Evolutionary conservation across 1,140 invertebrate species (phyloP), one percentile per base, ranked within the genome.

Genomic region (Chironomus tepperi): DNA sequence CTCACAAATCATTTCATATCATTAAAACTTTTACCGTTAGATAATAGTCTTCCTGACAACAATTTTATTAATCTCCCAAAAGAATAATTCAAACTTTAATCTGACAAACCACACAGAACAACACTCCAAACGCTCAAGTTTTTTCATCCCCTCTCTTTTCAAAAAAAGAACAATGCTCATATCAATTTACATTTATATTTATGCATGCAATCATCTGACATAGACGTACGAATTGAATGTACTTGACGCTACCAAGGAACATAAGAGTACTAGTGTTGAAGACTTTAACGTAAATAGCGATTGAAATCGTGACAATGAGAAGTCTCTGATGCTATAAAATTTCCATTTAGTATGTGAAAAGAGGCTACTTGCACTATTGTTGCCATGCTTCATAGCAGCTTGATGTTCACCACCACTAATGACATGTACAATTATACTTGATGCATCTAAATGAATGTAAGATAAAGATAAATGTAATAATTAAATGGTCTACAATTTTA

Each of bases 361-460:
- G 42, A 77, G n/a, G 24, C 74, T 76, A 78, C 77, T 80, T 76
- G 83, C 73, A 83, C 84, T 78, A 82, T 83, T 76, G 83, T 87
- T 76, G 84, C 87, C 76, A 85, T 89, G 81, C 80, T 91, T 89
- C 89, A 91, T 91, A 70, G 90, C 90, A 10, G 89, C 90, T 74
- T 89, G 90, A 82, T 89, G 86, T 80, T 91, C 89, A 5, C 89
- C 89, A 76, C 65, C 65, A 70, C 65, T 70, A 21, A 70, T 70
- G 65, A 70, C 65, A 21, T 70, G 65, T 16, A 70, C 65, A 10
- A 70, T 5, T 18, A 70, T 73, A n/a, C 43, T 73, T 9, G 73
- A 43, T 73, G 42, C 43, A 43, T 73, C 42, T 73, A 19, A 19
- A 24, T 73, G 5, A 34, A 34, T 34, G 12, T 3, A 2, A 73